These are phyloP conservation scores for Notolabrus celidotus DNA, from an alignment of 2,797 vertebrate species.

Conservation along the genomic window DNA sequence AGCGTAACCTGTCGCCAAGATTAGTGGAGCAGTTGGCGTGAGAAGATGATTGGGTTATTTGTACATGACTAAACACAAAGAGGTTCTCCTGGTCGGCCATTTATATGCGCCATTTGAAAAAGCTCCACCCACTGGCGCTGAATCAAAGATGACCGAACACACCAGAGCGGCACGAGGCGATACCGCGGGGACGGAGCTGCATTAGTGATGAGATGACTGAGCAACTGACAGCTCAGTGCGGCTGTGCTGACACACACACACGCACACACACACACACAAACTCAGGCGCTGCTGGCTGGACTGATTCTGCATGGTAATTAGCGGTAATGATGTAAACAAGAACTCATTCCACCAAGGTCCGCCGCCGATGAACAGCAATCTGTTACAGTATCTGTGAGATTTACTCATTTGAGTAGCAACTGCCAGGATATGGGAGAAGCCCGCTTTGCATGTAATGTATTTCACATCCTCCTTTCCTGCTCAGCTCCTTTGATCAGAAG, in stretches of 20 bases:
- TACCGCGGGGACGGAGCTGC: conserved; percentile 40
- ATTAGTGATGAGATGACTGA: conserved; percentile 65
- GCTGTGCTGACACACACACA: conserved; percentile 29
- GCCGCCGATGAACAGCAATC: conserved; percentile 74
- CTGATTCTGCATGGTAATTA: conserved; percentile 80
- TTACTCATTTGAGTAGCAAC: conserved; percentile 48
- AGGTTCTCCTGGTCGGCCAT: conserved; percentile 37
- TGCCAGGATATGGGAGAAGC: conserved; percentile 38
- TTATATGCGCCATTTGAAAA: conserved; percentile 29
- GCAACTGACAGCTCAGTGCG: conserved; percentile 60
- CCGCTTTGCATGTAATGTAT: conserved; percentile 45
- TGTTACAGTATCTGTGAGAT: conserved; percentile 76
- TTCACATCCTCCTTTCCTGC: conserved; percentile 39
- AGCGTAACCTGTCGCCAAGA: conserved; percentile 48
- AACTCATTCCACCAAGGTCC: conserved; percentile 70
- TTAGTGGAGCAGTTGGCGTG: conserved; percentile 35
- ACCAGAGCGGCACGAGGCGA: conserved; percentile 21
- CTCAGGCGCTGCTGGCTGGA: conserved; percentile 51
- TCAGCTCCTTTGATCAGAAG: conserved; percentile 60
- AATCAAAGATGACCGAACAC: conserved; percentile 44
- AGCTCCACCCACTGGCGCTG: conserved; percentile 15
- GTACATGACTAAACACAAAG: conserved; percentile 26
- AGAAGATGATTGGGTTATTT: conserved; percentile 36
- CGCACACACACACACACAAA: conserved; percentile 1
- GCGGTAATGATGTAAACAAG: conserved; percentile 85